Base-by-base conservation (phyloP, 2,113 vertebrate species). In the Tauraco erythrolophus region DNA sequence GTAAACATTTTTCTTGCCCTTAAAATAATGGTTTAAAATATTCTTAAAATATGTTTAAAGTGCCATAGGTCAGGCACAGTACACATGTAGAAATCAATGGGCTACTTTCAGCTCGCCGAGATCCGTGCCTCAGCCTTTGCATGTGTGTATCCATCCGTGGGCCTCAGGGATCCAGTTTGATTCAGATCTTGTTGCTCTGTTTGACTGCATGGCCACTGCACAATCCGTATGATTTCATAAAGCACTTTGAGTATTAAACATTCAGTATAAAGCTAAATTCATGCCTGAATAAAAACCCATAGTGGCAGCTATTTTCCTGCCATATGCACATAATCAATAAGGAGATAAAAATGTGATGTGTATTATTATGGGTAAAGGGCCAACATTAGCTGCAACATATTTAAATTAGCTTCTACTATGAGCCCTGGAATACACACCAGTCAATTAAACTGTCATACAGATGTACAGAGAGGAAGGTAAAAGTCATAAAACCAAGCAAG, bases 391-490 rank as follows among this genome's bases (percentile, higher is more conserved):
- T 85, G 85, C 74, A 95, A 96, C 94, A 56, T 97, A 98, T 98
- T 98, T 96, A 97, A 97, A 98, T 98, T 96, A 97, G 96, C 88
- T 96, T 92, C 94, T 82, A 94, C 89, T 84, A 86, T 0, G 11
- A 89, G 94, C 88, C 80, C 74, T 88, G 95, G 94, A 96, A 97
- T 91, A 97, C 96, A 95, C 84, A 92, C 83, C 87, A 96, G 97
- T 97, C 96, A 96, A 97, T 97, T 98, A 97, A 97, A 82, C 96
- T 97, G 97, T 97, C 97, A 97, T 33, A 92, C 82, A 81, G 83
- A 96, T 64, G 94, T 95, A 97, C 94, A 94, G 56, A 88, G 83
- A 80, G 88, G 90, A 95, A 97, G 87, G 97, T 82, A 97, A 64
- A 95, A 98, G 96, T 97, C 97, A 50, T 98, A 97, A 97, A 97